Evolutionary conservation across 2,888 invertebrate species (phyloP), one percentile per base, ranked within the genome.

Genomic region (Phaonia tiefii): DNA sequence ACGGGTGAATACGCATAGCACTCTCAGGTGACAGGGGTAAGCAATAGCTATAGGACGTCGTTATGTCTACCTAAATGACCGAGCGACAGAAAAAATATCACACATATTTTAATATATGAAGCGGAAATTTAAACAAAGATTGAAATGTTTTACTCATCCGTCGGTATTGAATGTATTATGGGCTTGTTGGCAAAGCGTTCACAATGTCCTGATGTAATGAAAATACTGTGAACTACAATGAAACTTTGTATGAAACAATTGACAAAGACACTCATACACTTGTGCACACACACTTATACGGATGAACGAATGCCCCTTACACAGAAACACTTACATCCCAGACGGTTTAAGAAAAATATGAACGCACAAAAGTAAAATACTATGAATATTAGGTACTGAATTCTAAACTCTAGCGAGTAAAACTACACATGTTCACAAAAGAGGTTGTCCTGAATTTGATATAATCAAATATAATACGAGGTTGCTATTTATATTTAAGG

Each of bases 81-180:
- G n/a, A 11, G 44, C 44, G 44, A 5, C 4, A 10, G 2, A 44
- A 44, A 4, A 44, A 44, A 44, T 44, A 31, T 31, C 31, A 31
- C 31, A 31, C 31, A 31, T 31, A 31, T 3, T 31, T 3, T 31
- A 31, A 31, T 31, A 31, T 56, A 79, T 67, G 39, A 79, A 83
- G 71, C 54, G 72, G 56, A 85, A 85, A 85, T 81, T 83, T 84
- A 79, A 69, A 65, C 76, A 83, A 84, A 83, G 83, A 80, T 83
- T 85, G 51, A 83, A 63, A 84, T 83, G 75, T 56, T 69, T 13
- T 81, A 54, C 42, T 17, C 20, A 15, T 63, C 54, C 22, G 31
- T 31, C 8, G 31, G 4, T 3, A 31, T 8, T n/a, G n/a, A n/a
- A 42, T 20, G 22, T 69, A 49, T 44, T 60, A 13, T 75, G 71